Conservation (phyloP, 2,797 vertebrate genomes). For the Pteropus rufus region DNA sequence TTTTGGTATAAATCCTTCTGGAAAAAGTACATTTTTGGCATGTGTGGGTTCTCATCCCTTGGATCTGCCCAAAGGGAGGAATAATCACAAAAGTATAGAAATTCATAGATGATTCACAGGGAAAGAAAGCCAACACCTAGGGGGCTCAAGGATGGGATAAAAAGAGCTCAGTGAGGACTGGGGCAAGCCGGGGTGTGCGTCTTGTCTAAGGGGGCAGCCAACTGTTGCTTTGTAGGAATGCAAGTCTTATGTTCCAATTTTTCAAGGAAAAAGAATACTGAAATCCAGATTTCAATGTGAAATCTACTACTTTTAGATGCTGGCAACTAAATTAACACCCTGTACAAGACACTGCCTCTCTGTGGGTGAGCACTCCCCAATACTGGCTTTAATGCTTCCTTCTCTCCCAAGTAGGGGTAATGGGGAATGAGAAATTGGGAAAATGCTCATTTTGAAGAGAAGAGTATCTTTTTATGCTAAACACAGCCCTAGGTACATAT, state of each 20-base stretch:
- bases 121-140: fast-evolving
- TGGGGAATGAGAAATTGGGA: neutral
- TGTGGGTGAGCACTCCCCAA: neutral
- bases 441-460: neutral
- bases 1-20: neutral
- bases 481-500: neutral
- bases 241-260: neutral
- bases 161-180: neutral
- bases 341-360: neutral
- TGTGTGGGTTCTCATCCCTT: neutral
- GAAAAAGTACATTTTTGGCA: neutral
- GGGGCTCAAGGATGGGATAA: neutral
- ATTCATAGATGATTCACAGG: neutral
- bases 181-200: neutral
- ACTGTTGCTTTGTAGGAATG: neutral
- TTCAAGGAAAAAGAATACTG: neutral
- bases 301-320: neutral
- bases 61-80: neutral
- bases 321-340: neutral
- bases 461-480: neutral
- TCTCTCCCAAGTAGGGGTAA: neutral
- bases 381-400: neutral
- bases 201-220: neutral
- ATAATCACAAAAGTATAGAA: neutral
- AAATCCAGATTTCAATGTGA: neutral